Evolutionary conservation across 2,797 vertebrate species (phyloP), one percentile per base, ranked within the genome.

Genomic region (Periparus ater): DNA sequence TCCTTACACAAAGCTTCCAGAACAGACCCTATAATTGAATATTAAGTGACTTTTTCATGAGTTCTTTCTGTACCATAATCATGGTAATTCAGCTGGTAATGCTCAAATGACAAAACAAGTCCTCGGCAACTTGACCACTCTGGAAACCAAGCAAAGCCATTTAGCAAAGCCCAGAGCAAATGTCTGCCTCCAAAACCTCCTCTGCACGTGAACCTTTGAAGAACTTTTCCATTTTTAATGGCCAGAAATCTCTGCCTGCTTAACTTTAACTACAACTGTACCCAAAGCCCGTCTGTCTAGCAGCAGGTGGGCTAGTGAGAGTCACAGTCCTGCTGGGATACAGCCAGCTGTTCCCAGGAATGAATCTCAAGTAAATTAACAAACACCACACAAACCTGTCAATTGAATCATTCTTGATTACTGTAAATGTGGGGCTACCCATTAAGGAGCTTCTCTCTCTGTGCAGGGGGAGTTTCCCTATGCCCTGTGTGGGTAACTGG

Each of bases 311-410:
- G 97, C 92, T 58, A 93, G 96, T 86, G 93, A 95, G 96, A 97
- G 96, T 94, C 93, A 92, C 95, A 84, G 95, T 97, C 98, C 97
- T 97, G 97, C 97, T 96, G 97, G 98, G 98, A 97, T 94, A 97
- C 83, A 73, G 96, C 97, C 97, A 98, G 97, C 97, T 98, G 98
- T 98, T 98, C 96, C 94, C 89, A 88, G 86, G 96, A 97, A 97
- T 95, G 97, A 97, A 97, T 97, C 97, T 97, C 95, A 73, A 97
- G 97, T 95, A 97, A 98, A 98, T 98, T 97, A 98, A 96, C 97
- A 97, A 98, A 98, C 97, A 97, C 95, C 96, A 95, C 96, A 96
- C 97, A 97, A 91, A 97, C 97, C 98, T 98, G 98, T 98, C 97
- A 97, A 89, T 96, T 95, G 97, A 97, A 97, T 97, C 94, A 91